Base-by-base conservation (phyloP, 2,797 vertebrate species). In the Paramormyrops hopkinsi region DNA sequence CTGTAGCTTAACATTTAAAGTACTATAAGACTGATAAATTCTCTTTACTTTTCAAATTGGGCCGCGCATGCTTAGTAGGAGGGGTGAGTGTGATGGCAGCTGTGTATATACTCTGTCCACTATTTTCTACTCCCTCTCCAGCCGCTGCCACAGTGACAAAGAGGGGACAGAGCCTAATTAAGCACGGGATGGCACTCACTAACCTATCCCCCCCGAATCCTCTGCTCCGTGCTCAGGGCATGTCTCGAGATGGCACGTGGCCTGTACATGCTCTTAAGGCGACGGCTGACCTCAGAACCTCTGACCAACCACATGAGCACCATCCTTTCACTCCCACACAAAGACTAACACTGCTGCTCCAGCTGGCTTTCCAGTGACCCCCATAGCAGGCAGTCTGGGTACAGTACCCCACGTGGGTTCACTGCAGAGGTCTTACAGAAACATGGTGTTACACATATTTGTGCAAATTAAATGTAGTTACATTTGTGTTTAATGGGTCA, bases 31-130 rank as follows among this genome's bases (percentile, higher is more conserved):
- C 73, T 79, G 73, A 79, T 79, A n/a, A 79, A 41, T 79, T 44
- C 41, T 79, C 17, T 79, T 19, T n/a, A n/a, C 41, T n/a, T 79
- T 79, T 19, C 19, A 79, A 79, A 79, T 7, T 46, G 89, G 65
- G 87, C 82, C 82, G 22, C 53, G 89, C 87, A 88, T 50, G 89
- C 84, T 90, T 87, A 69, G 73, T 88, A 62, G 89, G 53, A 46
- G 76, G 37, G 54, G 89, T 73, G 79, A 88, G 87, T 56, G 88
- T 41, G 54, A 89, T n/a, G 82, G 88, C 88, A 84, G 82, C 41
- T 79, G 88, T 89, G 54, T 87, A 85, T 84, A 85, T 79, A 33
- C 76, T 51, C 87, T 51, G 89, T 88, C 87, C 73, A 54, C 89
- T 90, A 79, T 79, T 79, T 79, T 79, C n/a, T 88, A 37, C 62